phyloP scores from a whole-genome alignment of 2,888 invertebrate species.

The Limenitis camilla region DNA sequence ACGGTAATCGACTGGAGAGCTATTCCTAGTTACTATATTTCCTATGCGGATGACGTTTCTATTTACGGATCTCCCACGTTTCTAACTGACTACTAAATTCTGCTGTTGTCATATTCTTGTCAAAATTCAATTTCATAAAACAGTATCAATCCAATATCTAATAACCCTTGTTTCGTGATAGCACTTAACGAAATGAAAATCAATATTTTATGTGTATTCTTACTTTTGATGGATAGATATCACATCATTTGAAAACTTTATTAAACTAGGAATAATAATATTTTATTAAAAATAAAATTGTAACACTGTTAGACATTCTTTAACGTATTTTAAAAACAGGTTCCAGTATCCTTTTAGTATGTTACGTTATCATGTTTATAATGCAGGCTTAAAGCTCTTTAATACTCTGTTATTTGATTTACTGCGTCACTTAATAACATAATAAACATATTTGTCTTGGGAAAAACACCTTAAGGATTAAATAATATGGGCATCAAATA shows the following conservation, averaged over 20 bases:
- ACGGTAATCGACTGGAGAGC: background rate
- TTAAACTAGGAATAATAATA: too few relatives aligned
- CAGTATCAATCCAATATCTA: background rate
- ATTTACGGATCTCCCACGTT: constrained; percentile 2
- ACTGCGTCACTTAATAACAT: background rate
- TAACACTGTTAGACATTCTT: too few relatives aligned
- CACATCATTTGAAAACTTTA: too few relatives aligned
- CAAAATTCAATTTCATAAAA: background rate
- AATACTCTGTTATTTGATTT: too few relatives aligned
- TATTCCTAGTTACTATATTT: background rate
- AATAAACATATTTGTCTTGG: background rate
- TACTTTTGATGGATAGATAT: background rate
- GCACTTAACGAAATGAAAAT: background rate
- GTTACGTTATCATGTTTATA: too few relatives aligned
- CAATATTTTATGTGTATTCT: background rate
- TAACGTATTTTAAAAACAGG: too few relatives aligned
- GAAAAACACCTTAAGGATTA: background rate
- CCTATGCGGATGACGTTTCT: background rate
- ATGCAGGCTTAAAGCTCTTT: too few relatives aligned
- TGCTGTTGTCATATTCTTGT: background rate
- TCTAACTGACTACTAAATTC: background rate
- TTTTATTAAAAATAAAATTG: too few relatives aligned
- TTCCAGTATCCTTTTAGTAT: too few relatives aligned
- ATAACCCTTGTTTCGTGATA: background rate
- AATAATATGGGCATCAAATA: background rate